phyloP scores from a whole-genome alignment of 1,140 invertebrate genomes.

The Drosophila gunungcola region DNA sequence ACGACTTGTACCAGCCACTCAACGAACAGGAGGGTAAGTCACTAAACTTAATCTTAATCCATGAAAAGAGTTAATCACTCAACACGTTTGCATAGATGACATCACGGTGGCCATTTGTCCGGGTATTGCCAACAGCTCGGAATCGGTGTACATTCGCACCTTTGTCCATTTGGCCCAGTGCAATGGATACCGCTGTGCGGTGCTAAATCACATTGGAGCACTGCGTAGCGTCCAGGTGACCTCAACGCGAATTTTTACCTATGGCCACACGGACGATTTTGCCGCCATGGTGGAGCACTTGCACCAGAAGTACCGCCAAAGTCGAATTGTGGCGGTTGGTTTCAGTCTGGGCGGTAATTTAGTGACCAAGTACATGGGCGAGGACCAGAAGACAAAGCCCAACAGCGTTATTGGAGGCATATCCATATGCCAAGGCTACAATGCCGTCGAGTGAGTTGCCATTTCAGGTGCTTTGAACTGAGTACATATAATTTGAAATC shows the following conservation, averaged over 20 bases:
- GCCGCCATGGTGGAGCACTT: conserved; percentile 91
- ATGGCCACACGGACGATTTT: conserved; percentile 95
- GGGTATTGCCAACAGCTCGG: conserved; percentile 96
- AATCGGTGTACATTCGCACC: conserved; percentile 96
- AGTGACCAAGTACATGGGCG: conserved; percentile 95
- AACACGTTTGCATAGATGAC: conserved; percentile 88
- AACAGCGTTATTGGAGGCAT: conserved; percentile 92
- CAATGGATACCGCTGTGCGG: conserved; percentile 95
- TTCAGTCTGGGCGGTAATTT: conserved; percentile 96
- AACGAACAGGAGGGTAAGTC: conserved; percentile 88
- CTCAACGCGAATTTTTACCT: conserved; percentile 94
- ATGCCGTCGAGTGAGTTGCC: conserved; percentile 90
- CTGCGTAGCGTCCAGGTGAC: conserved; percentile 93
- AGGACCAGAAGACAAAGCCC: conserved; percentile 87
- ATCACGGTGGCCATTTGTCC: conserved; percentile 95
- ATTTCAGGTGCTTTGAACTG: neutral
- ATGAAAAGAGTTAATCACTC: conserved; percentile 7
- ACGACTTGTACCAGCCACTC: conserved; percentile 95
- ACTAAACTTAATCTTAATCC: neutral
- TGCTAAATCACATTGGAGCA: conserved; percentile 97
- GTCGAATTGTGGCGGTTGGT: conserved; percentile 92
- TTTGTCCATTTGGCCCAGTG: conserved; percentile 95
- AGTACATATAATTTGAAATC: neutral
- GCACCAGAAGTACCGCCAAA: conserved; percentile 89
- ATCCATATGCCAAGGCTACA: conserved; percentile 96